Conservation (phyloP, 2,113 vertebrate genomes). For the Brachyhypopomus occidentalis region DNA sequence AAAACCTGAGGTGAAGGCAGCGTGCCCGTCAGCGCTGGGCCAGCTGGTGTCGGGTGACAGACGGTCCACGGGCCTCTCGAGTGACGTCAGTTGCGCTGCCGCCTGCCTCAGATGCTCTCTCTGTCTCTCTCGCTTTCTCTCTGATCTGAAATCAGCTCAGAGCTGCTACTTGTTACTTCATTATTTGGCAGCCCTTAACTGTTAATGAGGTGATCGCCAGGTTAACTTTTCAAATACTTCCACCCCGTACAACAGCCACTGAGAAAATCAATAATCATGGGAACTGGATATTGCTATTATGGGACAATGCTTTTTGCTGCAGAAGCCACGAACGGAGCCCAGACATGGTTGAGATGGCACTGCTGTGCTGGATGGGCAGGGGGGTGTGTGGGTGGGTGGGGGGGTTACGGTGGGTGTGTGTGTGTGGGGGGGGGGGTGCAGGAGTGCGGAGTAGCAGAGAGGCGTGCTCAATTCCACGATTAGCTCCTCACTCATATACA, state of each 20-base stretch:
- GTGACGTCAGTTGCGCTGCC: slow-evolving; percentile 4
- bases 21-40: slow-evolving; percentile 37
- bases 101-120: neutral
- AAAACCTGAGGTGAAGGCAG: slow-evolving; percentile 16
- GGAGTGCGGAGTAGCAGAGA: slow-evolving; percentile 18
- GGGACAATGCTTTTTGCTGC: too few species aligned
- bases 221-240: neutral
- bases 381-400: too few species aligned
- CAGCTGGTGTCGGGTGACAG: slow-evolving; percentile 34
- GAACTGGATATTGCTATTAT: too few species aligned
- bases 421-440: too few species aligned
- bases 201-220: neutral
- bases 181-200: neutral
- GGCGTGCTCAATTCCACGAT: slow-evolving; percentile 42
- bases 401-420: too few species aligned
- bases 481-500: slow-evolving; percentile 69
- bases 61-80: neutral
- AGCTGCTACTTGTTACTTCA: neutral
- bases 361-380: slow-evolving; percentile 18
- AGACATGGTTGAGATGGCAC: too few species aligned
- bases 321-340: too few species aligned
- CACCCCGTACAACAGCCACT: neutral
- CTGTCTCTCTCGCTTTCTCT: neutral
- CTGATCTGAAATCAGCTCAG: neutral
- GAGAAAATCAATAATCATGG: too few species aligned